Evolutionary conservation across 2,797 vertebrate genomes (phyloP), one percentile per base, ranked within the genome.

Genomic region (Sebastolobus alascanus): DNA sequence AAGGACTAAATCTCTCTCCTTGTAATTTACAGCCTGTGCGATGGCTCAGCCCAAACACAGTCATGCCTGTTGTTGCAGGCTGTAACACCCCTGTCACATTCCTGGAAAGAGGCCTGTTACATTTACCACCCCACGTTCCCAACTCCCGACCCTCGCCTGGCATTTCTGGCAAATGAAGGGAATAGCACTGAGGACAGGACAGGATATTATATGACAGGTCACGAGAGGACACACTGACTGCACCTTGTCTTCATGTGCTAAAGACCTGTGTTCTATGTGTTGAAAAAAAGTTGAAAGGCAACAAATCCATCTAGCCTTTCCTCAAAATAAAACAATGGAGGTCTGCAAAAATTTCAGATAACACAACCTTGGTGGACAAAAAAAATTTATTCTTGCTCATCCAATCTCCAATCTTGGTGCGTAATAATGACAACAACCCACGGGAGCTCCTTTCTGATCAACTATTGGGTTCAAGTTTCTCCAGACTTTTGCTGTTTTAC

Each of bases 61-160:
- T 16, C 38, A 6, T 16, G 76, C 74, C 77, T 88, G 90, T 87
- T 80, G 83, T 66, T 85, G 70, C 88, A 88, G 46, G 84, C 68
- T 73, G 55, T 20, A 73, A 82, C 85, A 80, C 69, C 72, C 65
- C 38, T 33, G 65, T 70, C 81, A 84, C 90, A 91, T 90, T 93
- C 87, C 87, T 89, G 85, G 33, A 86, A 75, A 84, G 60, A 63
- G 25, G 60, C 52, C 84, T 63, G 72, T 25, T 74, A 35, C 67
- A 64, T 83, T 82, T 46, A 46, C 61, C 29, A 40, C 18, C 66
- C 27, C 63, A 20, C 3, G 27, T 37, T 75, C 69, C 70, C 1
- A 6, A 54, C 68, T 63, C 46, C 55, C 38, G 78, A 83, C 71
- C 75, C 38, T 18, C 6, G 4, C 20, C 37, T 76, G 27, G 75